These are phyloP conservation scores for Eledona agricola DNA, from an alignment of 2,888 invertebrate species.

Conservation along the genomic window DNA sequence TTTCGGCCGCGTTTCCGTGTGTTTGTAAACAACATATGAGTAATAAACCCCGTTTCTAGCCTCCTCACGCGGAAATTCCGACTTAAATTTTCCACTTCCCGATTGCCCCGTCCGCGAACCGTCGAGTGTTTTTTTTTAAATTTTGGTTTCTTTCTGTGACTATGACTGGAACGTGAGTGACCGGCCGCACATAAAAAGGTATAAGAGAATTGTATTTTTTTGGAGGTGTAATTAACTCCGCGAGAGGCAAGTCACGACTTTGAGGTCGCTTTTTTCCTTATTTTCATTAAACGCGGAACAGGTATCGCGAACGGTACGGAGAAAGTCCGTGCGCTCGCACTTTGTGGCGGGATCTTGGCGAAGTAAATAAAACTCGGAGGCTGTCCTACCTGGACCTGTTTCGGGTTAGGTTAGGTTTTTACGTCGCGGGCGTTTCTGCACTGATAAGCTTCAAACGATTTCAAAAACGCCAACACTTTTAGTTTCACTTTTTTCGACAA, in stretches of 20 bases:
- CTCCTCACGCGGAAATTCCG: constrained; percentile 10
- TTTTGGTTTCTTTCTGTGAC: constrained; percentile 8
- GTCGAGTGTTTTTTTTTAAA: constrained; percentile 14
- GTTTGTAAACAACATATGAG: constrained; percentile 45
- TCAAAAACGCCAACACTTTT: constrained; percentile 1
- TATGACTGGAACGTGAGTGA: constrained; percentile 18
- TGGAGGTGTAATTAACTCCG: constrained; percentile 1
- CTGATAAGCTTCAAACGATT: constrained; percentile 6
- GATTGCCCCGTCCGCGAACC: constrained; percentile 3
- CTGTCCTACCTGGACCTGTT: constrained; percentile 30
- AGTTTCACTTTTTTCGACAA: not conserved
- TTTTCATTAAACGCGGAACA: constrained; percentile 22
- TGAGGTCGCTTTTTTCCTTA: constrained; percentile 24
- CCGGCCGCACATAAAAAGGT: constrained; percentile 1
- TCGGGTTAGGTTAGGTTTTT: constrained; percentile 29
- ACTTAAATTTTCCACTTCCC: not conserved
- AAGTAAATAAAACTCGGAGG: constrained; percentile 14
- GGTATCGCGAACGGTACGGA: constrained; percentile 29
- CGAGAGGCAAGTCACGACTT: constrained; percentile 31
- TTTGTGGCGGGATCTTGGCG: constrained; percentile 17
- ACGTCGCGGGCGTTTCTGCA: constrained; percentile 2
- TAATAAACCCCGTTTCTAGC: constrained; percentile 35
- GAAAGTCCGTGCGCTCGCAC: constrained; percentile 26
- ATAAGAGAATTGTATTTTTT: constrained; percentile 5
- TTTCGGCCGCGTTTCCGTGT: constrained; percentile 11